A percentile compares a stretch with the other conserved stretches of the same genome.
Evolutionary conservation across 1,140 invertebrate species (phyloP).

Genomic region (Coboldia fuscipes): DNA sequence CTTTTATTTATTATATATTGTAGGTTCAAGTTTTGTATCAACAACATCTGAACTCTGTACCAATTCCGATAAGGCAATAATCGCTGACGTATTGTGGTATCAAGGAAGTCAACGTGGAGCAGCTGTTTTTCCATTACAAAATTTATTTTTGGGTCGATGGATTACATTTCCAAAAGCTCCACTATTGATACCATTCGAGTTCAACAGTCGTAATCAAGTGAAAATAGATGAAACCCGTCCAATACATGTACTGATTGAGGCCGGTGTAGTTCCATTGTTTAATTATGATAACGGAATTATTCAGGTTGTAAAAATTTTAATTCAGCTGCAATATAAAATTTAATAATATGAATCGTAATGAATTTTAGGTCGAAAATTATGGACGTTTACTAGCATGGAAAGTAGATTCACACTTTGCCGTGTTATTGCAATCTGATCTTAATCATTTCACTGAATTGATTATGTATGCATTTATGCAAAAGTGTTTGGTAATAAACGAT

Average conservation of each 20-base stretch:
- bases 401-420: slow-evolving; percentile 29
- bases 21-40: background rate
- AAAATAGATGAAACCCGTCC: slow-evolving; percentile 6
- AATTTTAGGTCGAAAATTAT: slow-evolving; percentile 37
- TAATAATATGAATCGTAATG: no score
- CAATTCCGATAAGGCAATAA: slow-evolving; percentile 25
- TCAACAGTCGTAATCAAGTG: slow-evolving; percentile 3
- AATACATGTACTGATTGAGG: slow-evolving; percentile 11
- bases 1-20: background rate
- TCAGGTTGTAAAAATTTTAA: background rate
- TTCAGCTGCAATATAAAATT: background rate
- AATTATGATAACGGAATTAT: background rate
- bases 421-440: slow-evolving; percentile 39
- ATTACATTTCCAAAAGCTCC: slow-evolving; percentile 14
- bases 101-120: slow-evolving; percentile 25
- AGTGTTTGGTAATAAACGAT: slow-evolving; percentile 36
- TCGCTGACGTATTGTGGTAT: slow-evolving; percentile 30
- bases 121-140: slow-evolving; percentile 23
- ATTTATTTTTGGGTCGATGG: slow-evolving; percentile 20
- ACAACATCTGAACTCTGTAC: slow-evolving; percentile 26
- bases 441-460: slow-evolving; percentile 35
- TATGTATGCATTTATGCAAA: slow-evolving; percentile 30
- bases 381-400: slow-evolving; percentile 41
- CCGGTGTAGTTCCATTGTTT: slow-evolving; percentile 8
- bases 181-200: slow-evolving; percentile 12